phyloP scores from a whole-genome alignment of 2,797 vertebrate species.

The Trematomus bernacchii region DNA sequence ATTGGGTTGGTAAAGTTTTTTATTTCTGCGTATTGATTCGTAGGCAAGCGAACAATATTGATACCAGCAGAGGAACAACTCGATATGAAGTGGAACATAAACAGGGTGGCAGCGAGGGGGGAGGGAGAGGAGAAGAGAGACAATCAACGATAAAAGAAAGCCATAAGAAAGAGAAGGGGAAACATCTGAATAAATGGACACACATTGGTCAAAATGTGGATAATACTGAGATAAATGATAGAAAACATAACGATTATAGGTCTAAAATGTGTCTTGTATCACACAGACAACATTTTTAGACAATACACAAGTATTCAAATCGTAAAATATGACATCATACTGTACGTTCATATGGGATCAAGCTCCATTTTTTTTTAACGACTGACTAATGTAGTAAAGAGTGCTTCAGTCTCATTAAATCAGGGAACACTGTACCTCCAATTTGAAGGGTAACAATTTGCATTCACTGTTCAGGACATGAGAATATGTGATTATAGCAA shows the following conservation, averaged over 20 bases:
- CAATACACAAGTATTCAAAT: too few relatives aligned
- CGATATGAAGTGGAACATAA: slow-evolving; percentile 65
- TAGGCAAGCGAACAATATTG: slow-evolving; percentile 72
- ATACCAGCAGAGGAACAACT: slow-evolving; percentile 71
- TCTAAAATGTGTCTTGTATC: too few relatives aligned
- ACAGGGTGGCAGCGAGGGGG: slow-evolving; percentile 34
- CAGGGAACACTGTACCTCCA: too few relatives aligned
- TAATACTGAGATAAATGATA: not conserved
- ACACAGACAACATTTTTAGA: too few relatives aligned
- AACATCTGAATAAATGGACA: not conserved
- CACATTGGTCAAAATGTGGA: not conserved
- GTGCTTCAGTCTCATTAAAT: too few relatives aligned
- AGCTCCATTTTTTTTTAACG: too few relatives aligned
- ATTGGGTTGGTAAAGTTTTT: slow-evolving; percentile 80
- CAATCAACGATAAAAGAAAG: not conserved
- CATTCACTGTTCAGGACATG: too few relatives aligned
- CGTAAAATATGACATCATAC: too few relatives aligned
- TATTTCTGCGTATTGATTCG: slow-evolving; percentile 77
- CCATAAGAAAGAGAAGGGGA: not conserved
- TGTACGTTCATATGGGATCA: too few relatives aligned
- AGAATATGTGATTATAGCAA: too few relatives aligned
- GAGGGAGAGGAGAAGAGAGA: not conserved
- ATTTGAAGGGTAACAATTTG: too few relatives aligned
- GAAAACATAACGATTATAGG: not conserved
- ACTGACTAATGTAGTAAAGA: too few relatives aligned